phyloP scores from a whole-genome alignment of 2,113 vertebrate species.

The Vidua chalybeata region DNA sequence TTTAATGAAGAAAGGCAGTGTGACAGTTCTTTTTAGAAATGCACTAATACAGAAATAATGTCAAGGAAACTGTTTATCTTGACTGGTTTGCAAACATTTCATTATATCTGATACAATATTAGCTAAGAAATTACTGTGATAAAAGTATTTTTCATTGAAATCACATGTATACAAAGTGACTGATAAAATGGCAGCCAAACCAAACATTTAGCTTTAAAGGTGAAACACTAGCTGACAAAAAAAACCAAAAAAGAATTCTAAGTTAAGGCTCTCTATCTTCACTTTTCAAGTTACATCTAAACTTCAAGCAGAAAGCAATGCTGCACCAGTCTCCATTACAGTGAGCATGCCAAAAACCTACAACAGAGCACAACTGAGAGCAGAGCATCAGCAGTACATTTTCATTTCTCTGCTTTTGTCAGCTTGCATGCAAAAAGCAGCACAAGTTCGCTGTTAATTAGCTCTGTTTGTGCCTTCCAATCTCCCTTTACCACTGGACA shows the following conservation, averaged over 20 bases:
- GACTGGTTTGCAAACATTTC: background rate
- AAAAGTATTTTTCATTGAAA: background rate
- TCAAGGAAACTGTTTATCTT: background rate
- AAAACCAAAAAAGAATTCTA: background rate
- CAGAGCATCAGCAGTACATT: background rate
- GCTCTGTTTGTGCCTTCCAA: background rate
- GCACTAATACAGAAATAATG: background rate
- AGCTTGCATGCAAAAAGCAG: background rate
- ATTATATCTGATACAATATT: background rate
- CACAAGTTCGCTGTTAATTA: background rate
- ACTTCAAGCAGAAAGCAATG: background rate
- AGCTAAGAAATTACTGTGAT: background rate
- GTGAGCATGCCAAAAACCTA: background rate
- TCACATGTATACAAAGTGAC: background rate
- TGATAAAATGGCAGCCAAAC: conserved; percentile 1
- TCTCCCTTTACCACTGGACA: background rate
- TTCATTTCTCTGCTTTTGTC: background rate
- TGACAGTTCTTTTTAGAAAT: background rate
- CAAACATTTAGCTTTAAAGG: background rate
- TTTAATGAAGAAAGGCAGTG: background rate
- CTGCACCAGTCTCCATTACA: background rate
- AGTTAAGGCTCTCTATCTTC: background rate
- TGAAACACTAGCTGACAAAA: background rate
- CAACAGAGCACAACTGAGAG: background rate
- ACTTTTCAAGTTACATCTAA: background rate